Percentiles rank a stretch among this genome's conserved stretches.
phyloP scores from a whole-genome alignment of 2,113 vertebrate species.

The Pluvianellus socialis region DNA sequence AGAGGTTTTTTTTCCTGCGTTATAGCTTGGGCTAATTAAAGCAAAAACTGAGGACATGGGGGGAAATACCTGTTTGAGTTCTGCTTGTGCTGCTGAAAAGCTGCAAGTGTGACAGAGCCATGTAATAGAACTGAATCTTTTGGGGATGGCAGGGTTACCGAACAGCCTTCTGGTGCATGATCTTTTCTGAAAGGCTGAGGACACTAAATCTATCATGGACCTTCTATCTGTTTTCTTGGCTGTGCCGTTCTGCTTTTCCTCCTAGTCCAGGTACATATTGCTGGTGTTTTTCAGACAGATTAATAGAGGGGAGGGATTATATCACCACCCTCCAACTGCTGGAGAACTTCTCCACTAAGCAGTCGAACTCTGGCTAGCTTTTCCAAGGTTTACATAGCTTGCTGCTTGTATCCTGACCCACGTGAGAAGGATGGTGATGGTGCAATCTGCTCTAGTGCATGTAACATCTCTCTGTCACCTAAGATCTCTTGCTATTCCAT shows the following conservation, averaged over 20 bases:
- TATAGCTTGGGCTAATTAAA: not conserved
- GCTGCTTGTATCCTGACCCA: not conserved
- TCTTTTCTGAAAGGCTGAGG: not conserved
- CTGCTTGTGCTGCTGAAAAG: not conserved
- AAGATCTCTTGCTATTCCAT: not conserved
- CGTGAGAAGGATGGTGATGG: not conserved
- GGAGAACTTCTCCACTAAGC: not conserved
- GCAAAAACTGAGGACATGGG: not conserved
- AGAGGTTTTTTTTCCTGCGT: not conserved
- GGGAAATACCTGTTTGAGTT: not conserved
- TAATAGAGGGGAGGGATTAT: not conserved
- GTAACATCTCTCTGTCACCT: not conserved
- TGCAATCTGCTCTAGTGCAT: not conserved
- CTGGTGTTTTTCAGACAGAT: not conserved
- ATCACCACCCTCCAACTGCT: not conserved
- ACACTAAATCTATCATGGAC: not conserved
- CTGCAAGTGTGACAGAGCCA: rapidly evolving
- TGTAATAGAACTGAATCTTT: not conserved
- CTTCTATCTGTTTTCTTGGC: not conserved
- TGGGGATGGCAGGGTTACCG: not conserved
- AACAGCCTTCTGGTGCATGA: not conserved
- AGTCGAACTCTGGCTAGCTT: not conserved
- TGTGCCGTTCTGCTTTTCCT: not conserved
- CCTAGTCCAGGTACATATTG: not conserved
- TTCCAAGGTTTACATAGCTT: not conserved